A percentile compares a stretch with the other conserved stretches of the same genome.
Conservation (phyloP, 2,797 vertebrate species). For the Leuciscus waleckii region DNA sequence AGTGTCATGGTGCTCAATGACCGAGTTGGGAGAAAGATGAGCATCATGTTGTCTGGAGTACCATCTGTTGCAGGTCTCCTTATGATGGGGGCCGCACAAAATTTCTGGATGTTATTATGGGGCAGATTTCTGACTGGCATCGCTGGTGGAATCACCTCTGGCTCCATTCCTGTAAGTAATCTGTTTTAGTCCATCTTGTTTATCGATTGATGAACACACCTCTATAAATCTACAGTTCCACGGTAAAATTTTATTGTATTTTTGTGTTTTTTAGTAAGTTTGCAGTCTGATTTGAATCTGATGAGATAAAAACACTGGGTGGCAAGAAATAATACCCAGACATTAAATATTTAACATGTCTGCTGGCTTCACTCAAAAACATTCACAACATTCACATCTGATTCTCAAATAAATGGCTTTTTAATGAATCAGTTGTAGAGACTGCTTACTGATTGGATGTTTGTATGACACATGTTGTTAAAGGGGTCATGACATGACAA, state of each 20-base stretch:
- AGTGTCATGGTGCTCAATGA: conserved; percentile 92
- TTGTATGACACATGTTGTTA: background rate
- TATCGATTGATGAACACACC: background rate
- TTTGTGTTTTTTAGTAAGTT: background rate
- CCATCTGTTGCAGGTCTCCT: conserved; percentile 84
- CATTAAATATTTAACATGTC: background rate
- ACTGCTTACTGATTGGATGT: background rate
- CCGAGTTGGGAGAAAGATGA: conserved; percentile 88
- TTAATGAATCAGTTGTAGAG: too few relatives aligned
- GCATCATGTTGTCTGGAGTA: conserved; percentile 90
- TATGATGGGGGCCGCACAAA: conserved; percentile 83
- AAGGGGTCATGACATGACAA: background rate
- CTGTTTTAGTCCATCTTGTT: background rate
- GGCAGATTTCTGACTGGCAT: conserved; percentile 89
- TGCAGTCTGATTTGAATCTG: background rate
- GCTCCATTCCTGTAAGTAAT: conserved; percentile 90
- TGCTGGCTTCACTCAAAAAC: background rate
- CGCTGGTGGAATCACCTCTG: conserved; percentile 87
- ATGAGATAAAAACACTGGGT: background rate
- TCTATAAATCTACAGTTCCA: background rate
- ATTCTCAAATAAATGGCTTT: background rate
- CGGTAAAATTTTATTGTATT: background rate
- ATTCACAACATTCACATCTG: too few relatives aligned
- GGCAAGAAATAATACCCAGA: background rate
- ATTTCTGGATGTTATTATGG: conserved; percentile 86